Evolutionary conservation across 2,113 vertebrate genomes (phyloP).

Genomic region (Oenanthe oenanthe): DNA sequence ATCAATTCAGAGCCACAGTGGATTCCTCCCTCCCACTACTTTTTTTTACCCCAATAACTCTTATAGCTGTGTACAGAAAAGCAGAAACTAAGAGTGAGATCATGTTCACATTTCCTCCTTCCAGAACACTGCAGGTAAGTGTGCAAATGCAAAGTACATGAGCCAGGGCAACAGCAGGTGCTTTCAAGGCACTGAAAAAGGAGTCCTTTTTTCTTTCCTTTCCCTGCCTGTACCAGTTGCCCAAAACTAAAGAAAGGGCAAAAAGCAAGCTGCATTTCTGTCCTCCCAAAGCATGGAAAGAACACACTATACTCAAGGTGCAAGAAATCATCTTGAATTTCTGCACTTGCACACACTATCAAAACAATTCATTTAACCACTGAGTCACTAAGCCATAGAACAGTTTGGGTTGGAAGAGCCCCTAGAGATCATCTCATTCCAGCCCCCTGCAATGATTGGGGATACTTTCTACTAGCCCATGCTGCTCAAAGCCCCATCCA

Average conservation of each 20-base stretch:
- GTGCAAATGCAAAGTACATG: background rate
- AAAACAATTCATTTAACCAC: background rate
- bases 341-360: background rate
- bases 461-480: background rate
- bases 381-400: background rate
- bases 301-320: accelerated
- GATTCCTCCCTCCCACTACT: background rate
- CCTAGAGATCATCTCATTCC: background rate
- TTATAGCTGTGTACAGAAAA: background rate
- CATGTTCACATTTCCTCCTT: background rate
- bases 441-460: background rate
- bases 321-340: background rate
- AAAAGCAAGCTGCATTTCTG: background rate
- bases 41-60: background rate
- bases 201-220: background rate
- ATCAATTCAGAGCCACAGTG: background rate
- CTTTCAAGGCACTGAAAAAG: background rate
- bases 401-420: background rate
- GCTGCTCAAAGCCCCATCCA: background rate
- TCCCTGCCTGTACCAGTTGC: background rate
- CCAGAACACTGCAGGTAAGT: background rate
- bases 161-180: background rate
- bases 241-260: background rate
- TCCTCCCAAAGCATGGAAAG: background rate
- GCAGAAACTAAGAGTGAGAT: background rate